A percentile compares a stretch with the other conserved stretches of the same genome.
These are phyloP conservation scores for Mionectes olivaceus DNA, from an alignment of 2,797 vertebrate genomes.

Conservation along the genomic window DNA sequence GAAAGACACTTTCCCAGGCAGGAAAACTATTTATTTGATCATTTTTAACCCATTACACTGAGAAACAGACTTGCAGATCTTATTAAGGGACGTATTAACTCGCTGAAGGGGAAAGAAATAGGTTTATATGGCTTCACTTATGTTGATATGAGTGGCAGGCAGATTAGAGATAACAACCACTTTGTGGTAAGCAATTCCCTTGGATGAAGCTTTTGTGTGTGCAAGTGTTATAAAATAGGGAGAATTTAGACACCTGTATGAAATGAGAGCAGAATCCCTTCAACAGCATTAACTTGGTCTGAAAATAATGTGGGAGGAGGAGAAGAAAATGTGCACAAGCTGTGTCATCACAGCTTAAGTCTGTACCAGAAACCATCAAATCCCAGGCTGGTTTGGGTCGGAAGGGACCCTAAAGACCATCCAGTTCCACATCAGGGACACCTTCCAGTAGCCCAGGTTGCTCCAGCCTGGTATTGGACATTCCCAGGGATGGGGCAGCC, in stretches of 20 bases:
- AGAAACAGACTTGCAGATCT: neutral
- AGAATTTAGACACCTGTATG: neutral
- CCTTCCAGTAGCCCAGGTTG: accelerated
- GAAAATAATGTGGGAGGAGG: neutral
- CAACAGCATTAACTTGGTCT: neutral
- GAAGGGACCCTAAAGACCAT: accelerated
- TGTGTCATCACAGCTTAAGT: neutral
- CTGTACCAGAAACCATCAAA: neutral
- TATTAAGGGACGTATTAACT: neutral
- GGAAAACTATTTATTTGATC: neutral
- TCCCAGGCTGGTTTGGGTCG: neutral
- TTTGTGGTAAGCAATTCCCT: slow-evolving; percentile 37
- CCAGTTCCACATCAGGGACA: neutral
- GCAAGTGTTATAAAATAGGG: neutral
- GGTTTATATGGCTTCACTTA: neutral
- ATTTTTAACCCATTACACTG: slow-evolving; percentile 3
- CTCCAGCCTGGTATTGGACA: neutral
- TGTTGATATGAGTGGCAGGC: slow-evolving; percentile 28
- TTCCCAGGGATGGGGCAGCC: neutral
- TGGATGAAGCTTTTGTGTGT: slow-evolving; percentile 31
- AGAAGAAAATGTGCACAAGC: neutral
- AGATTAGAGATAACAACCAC: slow-evolving; percentile 49
- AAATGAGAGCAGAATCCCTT: slow-evolving; percentile 3
- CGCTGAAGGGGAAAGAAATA: neutral
- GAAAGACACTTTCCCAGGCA: neutral